These are phyloP conservation scores for Theropithecus gelada DNA, from an alignment of 2,113 vertebrate genomes.

Conservation along the genomic window DNA sequence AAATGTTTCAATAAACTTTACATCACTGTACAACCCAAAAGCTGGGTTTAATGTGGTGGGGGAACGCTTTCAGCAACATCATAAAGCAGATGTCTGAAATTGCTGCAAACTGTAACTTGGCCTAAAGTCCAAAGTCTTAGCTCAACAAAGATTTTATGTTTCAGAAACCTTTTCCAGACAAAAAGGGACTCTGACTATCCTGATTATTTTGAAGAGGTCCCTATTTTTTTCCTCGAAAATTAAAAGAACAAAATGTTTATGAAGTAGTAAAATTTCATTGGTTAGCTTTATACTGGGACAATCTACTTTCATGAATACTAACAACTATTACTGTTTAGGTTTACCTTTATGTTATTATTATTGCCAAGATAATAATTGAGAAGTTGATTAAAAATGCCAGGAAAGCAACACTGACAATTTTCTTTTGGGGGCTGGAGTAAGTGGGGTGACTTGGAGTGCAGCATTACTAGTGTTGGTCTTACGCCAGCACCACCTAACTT, in stretches of 20 bases:
- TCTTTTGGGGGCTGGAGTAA: not conserved
- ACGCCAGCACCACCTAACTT: constrained; percentile 10
- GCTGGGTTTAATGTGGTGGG: constrained; percentile 48
- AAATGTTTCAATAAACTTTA: constrained; percentile 68
- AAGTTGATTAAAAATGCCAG: constrained; percentile 55
- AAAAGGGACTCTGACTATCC: constrained; percentile 1
- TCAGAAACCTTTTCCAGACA: constrained; percentile 22
- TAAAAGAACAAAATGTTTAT: constrained; percentile 53
- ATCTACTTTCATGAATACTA: constrained; percentile 6
- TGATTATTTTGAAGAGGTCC: constrained; percentile 47
- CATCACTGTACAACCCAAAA: constrained; percentile 31
- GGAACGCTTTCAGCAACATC: constrained; percentile 57
- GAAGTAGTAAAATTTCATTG: constrained; percentile 24
- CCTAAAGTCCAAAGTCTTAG: constrained; percentile 23
- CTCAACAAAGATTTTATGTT: constrained; percentile 30
- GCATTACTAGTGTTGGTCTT: not conserved
- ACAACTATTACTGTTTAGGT: not conserved
- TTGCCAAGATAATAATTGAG: not conserved
- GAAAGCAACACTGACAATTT: constrained; percentile 9
- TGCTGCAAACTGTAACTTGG: constrained; percentile 54
- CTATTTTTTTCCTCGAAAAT: constrained; percentile 39
- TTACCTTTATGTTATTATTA: not conserved
- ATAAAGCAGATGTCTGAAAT: constrained; percentile 67
- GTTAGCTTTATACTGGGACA: not conserved
- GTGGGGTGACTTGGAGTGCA: not conserved